Base-by-base conservation (phyloP, 1,140 invertebrate species). In the Sitobion miscanthi region DNA sequence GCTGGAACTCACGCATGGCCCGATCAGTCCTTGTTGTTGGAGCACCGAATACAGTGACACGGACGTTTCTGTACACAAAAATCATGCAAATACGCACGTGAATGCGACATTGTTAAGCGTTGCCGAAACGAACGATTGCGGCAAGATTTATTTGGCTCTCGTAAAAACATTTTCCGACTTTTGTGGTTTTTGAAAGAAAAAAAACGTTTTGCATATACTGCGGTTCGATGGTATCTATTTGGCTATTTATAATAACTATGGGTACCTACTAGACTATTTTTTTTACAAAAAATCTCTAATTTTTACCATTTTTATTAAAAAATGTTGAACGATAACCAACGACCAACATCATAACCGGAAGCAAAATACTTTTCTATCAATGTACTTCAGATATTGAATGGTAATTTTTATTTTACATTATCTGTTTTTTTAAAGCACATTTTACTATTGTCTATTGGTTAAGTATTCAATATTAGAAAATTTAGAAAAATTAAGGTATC, bases 41-140 rank as follows among this genome's bases (percentile, higher is more conserved):
- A 94, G 96, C 96, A 94, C 96, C 94, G n/a, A 96, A 95, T 11
- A 96, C 38, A 94, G 83, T 45, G 94, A 93, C 45, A 94, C 94
- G 95, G 96, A 90, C 95, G 94, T 87, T 95, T 95, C 87, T 95
- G 95, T 95, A 95, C 95, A 57, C 89, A 92, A 94, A 85, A 92
- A 95, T 17, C 85, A 42, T 17, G n/a, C 8, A 52, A n/a, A 54
- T 35, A 38, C 35, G 8, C 2, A 35, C 20, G 8, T 42, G 9
- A 21, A 83, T 21, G 23, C 8, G 7, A 83, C 20, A 42, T 83
- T 23, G 62, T 77, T 77, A 77, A 14, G 30, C n/a, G 62, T n/a
- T n/a, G 30, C 14, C n/a, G 30, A 77, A n/a, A 77, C 14, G 1
- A 77, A 77, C 62, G 62, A 14, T n/a, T n/a, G 62, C 1, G 11